phyloP scores from a whole-genome alignment of 35 echinoderm and acorn worm species.

The Strongylocentrotus purpuratus region DNA sequence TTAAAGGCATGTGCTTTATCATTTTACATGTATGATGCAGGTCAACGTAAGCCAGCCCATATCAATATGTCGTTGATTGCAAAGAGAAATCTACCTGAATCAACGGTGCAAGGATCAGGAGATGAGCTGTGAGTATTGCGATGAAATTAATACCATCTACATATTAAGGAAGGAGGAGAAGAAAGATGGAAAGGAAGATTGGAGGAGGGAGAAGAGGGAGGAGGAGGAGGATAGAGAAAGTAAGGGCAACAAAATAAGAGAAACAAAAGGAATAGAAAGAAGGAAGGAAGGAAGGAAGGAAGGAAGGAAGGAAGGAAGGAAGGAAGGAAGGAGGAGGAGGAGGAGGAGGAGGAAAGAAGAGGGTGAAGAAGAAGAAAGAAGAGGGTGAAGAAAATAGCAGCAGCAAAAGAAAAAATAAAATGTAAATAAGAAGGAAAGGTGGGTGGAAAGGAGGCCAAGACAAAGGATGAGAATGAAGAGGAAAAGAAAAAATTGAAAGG shows the following conservation, averaged over 20 bases:
- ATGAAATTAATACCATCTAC: neutral
- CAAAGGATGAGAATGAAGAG: too few species aligned
- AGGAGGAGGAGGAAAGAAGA: too few species aligned
- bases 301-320: neutral
- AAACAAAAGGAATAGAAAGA: too few species aligned
- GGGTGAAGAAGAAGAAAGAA: too few species aligned
- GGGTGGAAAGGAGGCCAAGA: too few species aligned
- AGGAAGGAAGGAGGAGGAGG: too few species aligned
- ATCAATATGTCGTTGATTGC: conserved; percentile 63
- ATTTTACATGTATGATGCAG: neutral
- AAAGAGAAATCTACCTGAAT: conserved; percentile 59
- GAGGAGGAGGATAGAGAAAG: too few species aligned
- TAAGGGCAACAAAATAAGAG: neutral
- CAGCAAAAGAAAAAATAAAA: too few species aligned
- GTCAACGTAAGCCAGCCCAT: conserved; percentile 34
- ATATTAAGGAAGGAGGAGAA: neutral
- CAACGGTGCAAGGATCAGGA: conserved; percentile 42
- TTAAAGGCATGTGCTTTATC: neutral
- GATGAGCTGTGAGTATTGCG: conserved; percentile 67
- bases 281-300: neutral
- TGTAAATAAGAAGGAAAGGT: too few species aligned
- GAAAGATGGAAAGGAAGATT: neutral
- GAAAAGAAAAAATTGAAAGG: too few species aligned
- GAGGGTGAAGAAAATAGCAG: too few species aligned
- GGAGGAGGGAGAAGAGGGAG: too few species aligned